Percentiles rank a stretch among this genome's conserved stretches.
Evolutionary conservation across 2,888 invertebrate genomes (phyloP).

Genomic region (Epinotia nisella): DNA sequence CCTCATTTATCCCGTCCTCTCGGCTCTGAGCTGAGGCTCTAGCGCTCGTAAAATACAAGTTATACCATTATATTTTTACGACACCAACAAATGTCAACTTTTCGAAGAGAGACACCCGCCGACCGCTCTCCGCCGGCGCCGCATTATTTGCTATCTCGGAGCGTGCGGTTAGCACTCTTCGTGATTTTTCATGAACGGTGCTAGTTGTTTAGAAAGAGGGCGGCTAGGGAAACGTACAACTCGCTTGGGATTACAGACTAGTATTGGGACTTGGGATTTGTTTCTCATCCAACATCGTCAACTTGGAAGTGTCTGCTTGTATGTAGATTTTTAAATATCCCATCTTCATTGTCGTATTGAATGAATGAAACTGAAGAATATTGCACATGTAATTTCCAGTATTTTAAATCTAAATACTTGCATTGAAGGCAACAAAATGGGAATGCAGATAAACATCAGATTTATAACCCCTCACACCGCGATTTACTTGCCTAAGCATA

Average conservation of each 20-base stretch:
- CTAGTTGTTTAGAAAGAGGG: slow-evolving; percentile 52
- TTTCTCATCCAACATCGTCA: slow-evolving; percentile 15
- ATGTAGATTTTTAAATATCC: background rate
- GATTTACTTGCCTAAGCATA: slow-evolving; percentile 34
- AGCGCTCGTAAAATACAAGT: slow-evolving; percentile 79
- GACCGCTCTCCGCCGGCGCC: slow-evolving; percentile 49
- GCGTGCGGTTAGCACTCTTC: slow-evolving; percentile 52
- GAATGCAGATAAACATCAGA: slow-evolving; percentile 41
- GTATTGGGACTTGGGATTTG: slow-evolving; percentile 12
- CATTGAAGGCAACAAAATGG: slow-evolving; percentile 37
- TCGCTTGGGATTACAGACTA: slow-evolving; percentile 36
- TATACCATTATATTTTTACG: slow-evolving; percentile 81
- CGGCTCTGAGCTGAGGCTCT: slow-evolving; percentile 59
- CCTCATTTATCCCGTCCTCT: slow-evolving; percentile 60
- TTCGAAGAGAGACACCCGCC: slow-evolving; percentile 66
- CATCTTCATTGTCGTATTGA: background rate
- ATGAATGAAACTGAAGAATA: background rate
- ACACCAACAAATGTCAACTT: slow-evolving; percentile 79
- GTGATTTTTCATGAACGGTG: slow-evolving; percentile 56
- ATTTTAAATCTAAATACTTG: slow-evolving; percentile 11
- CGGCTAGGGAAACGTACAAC: slow-evolving; percentile 38
- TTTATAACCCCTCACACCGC: slow-evolving; percentile 38
- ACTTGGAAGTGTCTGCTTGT: background rate
- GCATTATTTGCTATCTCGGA: slow-evolving; percentile 61
- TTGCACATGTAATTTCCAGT: slow-evolving; percentile 9